Evolutionary conservation across 2,113 vertebrate species (phyloP).

Genomic region (Ameiurus melas): DNA sequence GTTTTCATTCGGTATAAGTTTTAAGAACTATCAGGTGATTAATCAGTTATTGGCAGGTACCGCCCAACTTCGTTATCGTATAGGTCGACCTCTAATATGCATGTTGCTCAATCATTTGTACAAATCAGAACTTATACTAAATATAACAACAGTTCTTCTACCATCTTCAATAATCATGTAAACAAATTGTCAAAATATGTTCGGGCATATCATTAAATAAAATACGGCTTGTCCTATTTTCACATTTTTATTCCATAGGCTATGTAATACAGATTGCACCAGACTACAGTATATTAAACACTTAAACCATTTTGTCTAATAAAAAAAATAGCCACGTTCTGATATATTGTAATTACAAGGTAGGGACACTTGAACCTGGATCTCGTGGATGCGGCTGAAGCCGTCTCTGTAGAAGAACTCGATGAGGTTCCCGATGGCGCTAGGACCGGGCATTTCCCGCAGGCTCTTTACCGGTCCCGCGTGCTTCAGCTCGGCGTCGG

Average conservation of each 20-base stretch:
- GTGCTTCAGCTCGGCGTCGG: constrained; percentile 10
- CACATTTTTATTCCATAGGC: no score
- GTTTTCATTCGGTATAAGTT: no score
- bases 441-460: constrained; percentile 87
- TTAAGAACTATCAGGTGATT: no score
- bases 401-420: constrained; percentile 90
- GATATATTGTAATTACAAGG: background rate
- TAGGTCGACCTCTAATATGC: background rate
- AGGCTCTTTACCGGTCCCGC: constrained; percentile 68
- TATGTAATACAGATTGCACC: no score
- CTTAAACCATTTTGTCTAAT: no score
- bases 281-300: no score
- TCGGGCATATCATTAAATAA: no score
- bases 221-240: no score
- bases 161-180: no score
- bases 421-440: constrained; percentile 77
- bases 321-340: background rate
- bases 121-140: background rate
- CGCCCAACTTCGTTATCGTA: no score
- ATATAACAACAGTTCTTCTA: background rate
- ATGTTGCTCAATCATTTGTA: background rate
- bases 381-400: constrained; percentile 88
- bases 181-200: no score
- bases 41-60: no score
- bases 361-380: constrained; percentile 74